Conservation (phyloP, 2,888 invertebrate genomes). For the Cetonia aurata region DNA sequence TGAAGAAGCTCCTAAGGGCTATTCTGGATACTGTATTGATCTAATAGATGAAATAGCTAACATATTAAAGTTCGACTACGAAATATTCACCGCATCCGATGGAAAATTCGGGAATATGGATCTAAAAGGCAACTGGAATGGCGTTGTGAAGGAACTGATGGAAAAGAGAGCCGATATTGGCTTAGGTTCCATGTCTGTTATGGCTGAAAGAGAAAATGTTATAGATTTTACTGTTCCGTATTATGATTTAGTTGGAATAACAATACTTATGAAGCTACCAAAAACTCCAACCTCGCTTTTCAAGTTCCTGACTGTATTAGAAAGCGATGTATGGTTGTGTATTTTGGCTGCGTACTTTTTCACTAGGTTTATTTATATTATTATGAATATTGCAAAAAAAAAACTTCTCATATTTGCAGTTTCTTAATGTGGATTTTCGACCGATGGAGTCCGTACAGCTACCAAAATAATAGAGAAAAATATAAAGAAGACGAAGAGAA, state of each 20-base stretch:
- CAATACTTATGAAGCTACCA: conserved; percentile 94
- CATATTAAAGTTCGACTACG: conserved; percentile 90
- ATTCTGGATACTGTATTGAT: conserved; percentile 94
- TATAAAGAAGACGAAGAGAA: conserved; percentile 95
- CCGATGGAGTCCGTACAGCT: conserved; percentile 97
- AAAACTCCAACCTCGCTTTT: conserved; percentile 92
- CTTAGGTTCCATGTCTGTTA: conserved; percentile 92
- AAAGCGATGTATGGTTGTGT: conserved; percentile 97
- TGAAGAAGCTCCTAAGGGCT: conserved; percentile 75
- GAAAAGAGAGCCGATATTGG: conserved; percentile 93
- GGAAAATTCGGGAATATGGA: conserved; percentile 91
- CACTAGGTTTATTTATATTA: conserved; percentile 75
- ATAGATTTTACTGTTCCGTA: conserved; percentile 99
- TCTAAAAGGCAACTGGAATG: conserved; percentile 80
- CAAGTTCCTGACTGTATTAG: conserved; percentile 95
- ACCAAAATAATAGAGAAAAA: conserved; percentile 93
- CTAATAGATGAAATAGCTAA: conserved; percentile 88
- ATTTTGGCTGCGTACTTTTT: conserved; percentile 96
- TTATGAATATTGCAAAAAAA: background rate
- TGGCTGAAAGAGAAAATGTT: conserved; percentile 97
- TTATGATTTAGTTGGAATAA: conserved; percentile 97
- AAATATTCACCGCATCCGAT: conserved; percentile 84
- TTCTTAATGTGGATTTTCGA: conserved; percentile 97
- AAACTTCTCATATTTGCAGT: conserved; percentile 66
- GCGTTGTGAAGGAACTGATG: conserved; percentile 71